Base-by-base conservation (phyloP, 2,888 invertebrate genomes). In the Sialis fuliginosa region DNA sequence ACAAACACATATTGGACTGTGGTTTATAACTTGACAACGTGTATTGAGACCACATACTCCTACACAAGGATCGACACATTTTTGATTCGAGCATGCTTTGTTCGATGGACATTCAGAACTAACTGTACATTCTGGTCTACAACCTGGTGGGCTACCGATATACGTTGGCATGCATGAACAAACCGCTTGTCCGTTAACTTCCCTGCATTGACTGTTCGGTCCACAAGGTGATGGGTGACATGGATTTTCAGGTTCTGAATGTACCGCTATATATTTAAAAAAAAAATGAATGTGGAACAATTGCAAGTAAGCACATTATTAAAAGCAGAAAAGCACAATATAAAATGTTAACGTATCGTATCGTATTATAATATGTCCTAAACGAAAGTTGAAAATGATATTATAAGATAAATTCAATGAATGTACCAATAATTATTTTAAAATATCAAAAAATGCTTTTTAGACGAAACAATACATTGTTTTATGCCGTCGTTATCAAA, bases 21-120 rank as follows among this genome's bases (percentile, higher is more conserved):
- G 84, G 58, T 79, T 81, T 42, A 81, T 71, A n/a, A 82, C 77
- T 55, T 74, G 72, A 60, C 85, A 86, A 53, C 79, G 74, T 3
- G 83, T 77, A 58, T 79, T 79, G 41, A 71, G 67, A 42, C 81
- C 82, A 55, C 83, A 83, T 42, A 74, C 72, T 48, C 76, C 73
- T 22, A 74, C 72, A 55, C 82, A 84, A 6, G 82, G 82, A 57
- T 83, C 76, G 59, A 66, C 70, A 58, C 82, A 83, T 64, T 76
- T 80, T 55, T 76, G 74, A 60, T 78, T 77, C 39, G 79, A 70
- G 57, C 81, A 81, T 33, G 80, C 79, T 52, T 74, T 62, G 55
- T 76, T 73, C 57, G 65, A 71, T 1, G 73, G 58, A 55, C 82
- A 82, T 62, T 81, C 80, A 41, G 75, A 72, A 58, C 81, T 81